Evolutionary conservation across 2,888 invertebrate genomes (phyloP), one percentile per base, ranked within the genome.

Genomic region (Amiota minor): DNA sequence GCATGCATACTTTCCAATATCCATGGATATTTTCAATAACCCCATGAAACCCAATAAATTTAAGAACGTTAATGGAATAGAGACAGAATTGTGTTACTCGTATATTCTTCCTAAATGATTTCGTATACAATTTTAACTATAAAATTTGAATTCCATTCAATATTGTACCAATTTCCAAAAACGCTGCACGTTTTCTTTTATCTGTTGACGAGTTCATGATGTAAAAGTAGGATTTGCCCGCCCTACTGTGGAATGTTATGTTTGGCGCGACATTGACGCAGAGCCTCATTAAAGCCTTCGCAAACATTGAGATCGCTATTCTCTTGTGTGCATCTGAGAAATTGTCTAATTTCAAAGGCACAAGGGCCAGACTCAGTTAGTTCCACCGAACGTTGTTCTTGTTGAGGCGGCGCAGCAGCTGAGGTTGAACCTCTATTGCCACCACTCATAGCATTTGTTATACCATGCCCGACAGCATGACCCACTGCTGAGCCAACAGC

Each of bases 401-500:
- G 59, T 10, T 59, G 59, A 35, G 35, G 35, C 6, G 35, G 0
- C 10, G 59, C 59, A 6, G 75, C 55, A 9, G 75, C 65, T 3
- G 35, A 6, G 2, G 35, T 8, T 6, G 35, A 35, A 0, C 10
- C 20, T 9, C 35, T 72, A 1, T 72, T 9, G 45, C 73, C 72
- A 9, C 80, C 75, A 69, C 81, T 78, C 18, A 85, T 80, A 20
- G 81, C 76, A 3, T 78, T 76, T 0, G 81, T 82, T 10, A 83
- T 79, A 53, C 83, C 77, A 16, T 85, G 82, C 3, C 83, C 83
- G 20, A 83, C 83, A 1, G 81, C 85, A 71, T 83, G 83, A 1
- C 83, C 83, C 47, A 83, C 85, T 1, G 83, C 83, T 0, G 83
- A 83, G 55, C 83, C 83, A 9, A 82, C 83, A 11, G 83, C 83